A percentile compares a stretch with the other conserved stretches of the same genome.
Conservation (phyloP, 2,113 vertebrate genomes). For the Colinus virginianus region DNA sequence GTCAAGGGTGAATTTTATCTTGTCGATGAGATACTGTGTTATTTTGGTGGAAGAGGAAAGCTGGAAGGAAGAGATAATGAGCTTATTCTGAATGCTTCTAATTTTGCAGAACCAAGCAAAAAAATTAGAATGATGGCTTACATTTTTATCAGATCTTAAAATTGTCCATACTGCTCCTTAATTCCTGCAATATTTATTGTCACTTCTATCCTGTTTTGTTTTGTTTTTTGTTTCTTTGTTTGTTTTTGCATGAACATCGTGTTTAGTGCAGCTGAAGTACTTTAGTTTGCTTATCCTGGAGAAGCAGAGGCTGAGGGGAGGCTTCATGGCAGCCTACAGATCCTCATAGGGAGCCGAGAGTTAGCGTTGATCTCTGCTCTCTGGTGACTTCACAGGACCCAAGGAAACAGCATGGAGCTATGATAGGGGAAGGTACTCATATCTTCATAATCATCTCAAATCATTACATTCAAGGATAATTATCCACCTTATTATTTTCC, state of each 20-base stretch:
- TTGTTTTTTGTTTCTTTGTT: background rate
- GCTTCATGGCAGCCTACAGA: background rate
- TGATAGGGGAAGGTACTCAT: background rate
- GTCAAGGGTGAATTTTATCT: background rate
- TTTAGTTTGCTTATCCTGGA: background rate
- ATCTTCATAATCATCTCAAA: background rate
- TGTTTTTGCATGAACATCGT: background rate
- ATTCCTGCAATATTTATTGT: background rate
- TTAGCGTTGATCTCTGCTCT: background rate
- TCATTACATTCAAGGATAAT: background rate
- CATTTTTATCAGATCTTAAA: slow-evolving; percentile 6
- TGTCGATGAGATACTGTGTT: background rate
- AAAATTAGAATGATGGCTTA: slow-evolving; percentile 9
- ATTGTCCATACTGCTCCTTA: background rate
- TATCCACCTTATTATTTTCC: background rate
- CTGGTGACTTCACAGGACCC: background rate
- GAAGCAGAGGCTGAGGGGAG: background rate
- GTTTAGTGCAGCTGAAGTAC: background rate
- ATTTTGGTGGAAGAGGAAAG: background rate
- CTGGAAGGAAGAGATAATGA: slow-evolving; percentile 4
- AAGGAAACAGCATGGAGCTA: background rate
- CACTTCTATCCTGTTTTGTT: background rate
- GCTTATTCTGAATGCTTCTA: slow-evolving; percentile 5
- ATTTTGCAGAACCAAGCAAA: background rate
- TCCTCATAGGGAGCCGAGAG: background rate